phyloP scores from a whole-genome alignment of 2,888 invertebrate species.

The Vesta saturnalis region DNA sequence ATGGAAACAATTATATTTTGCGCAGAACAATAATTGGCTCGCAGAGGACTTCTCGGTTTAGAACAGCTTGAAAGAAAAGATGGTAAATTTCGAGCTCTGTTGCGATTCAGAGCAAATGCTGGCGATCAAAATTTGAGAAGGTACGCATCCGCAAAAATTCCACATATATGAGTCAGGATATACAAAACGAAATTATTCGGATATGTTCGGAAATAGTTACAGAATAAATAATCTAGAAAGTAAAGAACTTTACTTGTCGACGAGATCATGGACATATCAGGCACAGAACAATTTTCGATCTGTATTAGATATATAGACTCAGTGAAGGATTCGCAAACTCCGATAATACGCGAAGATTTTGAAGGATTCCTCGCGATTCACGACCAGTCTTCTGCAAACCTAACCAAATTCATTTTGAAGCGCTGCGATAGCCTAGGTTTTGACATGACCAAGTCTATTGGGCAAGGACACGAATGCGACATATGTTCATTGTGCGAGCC shows the following conservation, averaged over 20 bases:
- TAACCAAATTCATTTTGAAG: neutral
- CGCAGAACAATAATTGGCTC: conserved; percentile 28
- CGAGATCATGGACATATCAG: too few relatives aligned
- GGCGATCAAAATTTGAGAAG: conserved; percentile 16
- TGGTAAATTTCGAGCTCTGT: too few relatives aligned
- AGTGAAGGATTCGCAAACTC: neutral
- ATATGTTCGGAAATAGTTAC: too few relatives aligned
- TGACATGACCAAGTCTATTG: conserved; percentile 43
- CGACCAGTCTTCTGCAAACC: conserved; percentile 7
- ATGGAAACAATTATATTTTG: conserved; percentile 30
- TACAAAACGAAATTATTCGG: too few relatives aligned
- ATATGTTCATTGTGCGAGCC: conserved; percentile 46
- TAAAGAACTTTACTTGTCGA: neutral
- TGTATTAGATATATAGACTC: conserved; percentile 2
- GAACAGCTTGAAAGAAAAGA: conserved; percentile 23
- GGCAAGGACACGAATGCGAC: conserved; percentile 46
- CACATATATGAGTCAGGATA: neutral
- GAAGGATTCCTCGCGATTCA: conserved; percentile 3
- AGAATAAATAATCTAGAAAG: too few relatives aligned
- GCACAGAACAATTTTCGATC: neutral
- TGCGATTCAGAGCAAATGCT: conserved; percentile 22
- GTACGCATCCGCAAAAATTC: neutral
- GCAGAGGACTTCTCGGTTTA: conserved; percentile 23
- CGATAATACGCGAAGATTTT: neutral
- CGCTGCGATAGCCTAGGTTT: conserved; percentile 57